These are phyloP conservation scores for Drosophila heteroneura DNA, from an alignment of 2,888 invertebrate genomes.

Conservation along the genomic window DNA sequence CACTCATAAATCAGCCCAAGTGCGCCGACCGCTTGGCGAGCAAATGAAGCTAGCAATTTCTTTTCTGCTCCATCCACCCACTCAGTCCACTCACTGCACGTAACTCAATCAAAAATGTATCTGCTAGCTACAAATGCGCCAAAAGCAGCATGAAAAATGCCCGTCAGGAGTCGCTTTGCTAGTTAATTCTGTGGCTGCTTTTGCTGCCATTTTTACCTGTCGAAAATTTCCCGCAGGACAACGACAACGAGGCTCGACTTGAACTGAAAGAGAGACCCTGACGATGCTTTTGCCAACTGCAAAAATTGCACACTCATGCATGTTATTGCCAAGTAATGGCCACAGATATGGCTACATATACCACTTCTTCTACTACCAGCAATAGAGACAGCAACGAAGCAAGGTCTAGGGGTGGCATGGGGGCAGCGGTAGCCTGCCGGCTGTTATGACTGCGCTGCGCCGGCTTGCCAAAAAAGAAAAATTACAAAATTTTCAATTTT, in stretches of 20 bases:
- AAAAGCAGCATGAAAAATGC: conserved; percentile 62
- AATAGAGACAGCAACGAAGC: conserved; percentile 22
- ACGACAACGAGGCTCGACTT: conserved; percentile 30
- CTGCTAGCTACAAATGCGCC: conserved; percentile 71
- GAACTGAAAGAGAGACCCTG: conserved; percentile 11
- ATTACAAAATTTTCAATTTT: conserved; percentile 82
- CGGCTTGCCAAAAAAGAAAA: conserved; percentile 75
- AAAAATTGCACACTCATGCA: conserved; percentile 81
- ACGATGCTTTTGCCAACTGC: conserved; percentile 71
- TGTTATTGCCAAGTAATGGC: conserved; percentile 78
- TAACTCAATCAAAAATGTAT: conserved; percentile 80
- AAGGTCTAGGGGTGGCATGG: neutral
- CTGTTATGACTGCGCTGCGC: conserved; percentile 78
- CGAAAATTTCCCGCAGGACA: conserved; percentile 81
- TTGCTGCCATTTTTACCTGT: conserved; percentile 77
- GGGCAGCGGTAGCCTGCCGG: conserved; percentile 46
- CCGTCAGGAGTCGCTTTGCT: conserved; percentile 49
- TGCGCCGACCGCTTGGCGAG: conserved; percentile 45
- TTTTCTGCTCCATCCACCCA: conserved; percentile 6
- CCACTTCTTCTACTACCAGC: conserved; percentile 3
- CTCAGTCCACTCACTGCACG: conserved; percentile 46
- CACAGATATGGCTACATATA: conserved; percentile 60
- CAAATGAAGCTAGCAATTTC: conserved; percentile 75
- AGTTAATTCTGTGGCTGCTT: conserved; percentile 71
- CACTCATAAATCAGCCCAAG: conserved; percentile 74